phyloP scores from a whole-genome alignment of 2,888 invertebrate genomes.

The Liopterus haemorrhoidalis region DNA sequence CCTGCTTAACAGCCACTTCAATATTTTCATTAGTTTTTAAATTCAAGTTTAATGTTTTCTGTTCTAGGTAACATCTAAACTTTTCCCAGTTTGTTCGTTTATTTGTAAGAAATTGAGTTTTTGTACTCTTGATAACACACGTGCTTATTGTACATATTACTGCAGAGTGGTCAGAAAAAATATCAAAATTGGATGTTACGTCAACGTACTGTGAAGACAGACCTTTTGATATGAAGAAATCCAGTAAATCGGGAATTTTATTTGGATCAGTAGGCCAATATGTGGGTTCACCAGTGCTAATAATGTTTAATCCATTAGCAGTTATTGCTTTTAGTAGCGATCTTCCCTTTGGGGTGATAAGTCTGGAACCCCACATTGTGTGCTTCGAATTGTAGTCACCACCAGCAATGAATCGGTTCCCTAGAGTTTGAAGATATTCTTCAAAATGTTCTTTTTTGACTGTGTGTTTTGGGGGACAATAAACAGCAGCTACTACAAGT shows the following conservation, averaged over 20 bases:
- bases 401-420: conserved; percentile 24
- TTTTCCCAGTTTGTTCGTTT: conserved; percentile 22
- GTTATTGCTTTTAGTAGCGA: conserved; percentile 17
- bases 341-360: conserved; percentile 24
- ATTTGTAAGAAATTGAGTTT: conserved; percentile 19
- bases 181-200: conserved; percentile 25
- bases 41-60: too few relatives aligned
- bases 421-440: conserved; percentile 24
- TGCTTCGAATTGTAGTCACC: conserved; percentile 29
- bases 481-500: conserved; percentile 6
- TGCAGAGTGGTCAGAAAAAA: conserved; percentile 32
- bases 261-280: conserved; percentile 32
- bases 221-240: conserved; percentile 31
- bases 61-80: conserved; percentile 14
- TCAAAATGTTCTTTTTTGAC: conserved; percentile 26
- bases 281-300: conserved; percentile 31
- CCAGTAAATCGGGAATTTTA: conserved; percentile 32
- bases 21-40: conserved; percentile 27
- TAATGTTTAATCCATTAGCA: conserved; percentile 9
- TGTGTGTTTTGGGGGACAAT: conserved; percentile 29
- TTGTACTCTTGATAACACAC: conserved; percentile 22
- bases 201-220: conserved; percentile 23
- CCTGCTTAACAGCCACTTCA: conserved; percentile 23
- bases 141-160: conserved; percentile 28
- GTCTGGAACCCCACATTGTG: too few relatives aligned